Conservation (phyloP, 2,888 invertebrate genomes). For the Muscina levida region DNA sequence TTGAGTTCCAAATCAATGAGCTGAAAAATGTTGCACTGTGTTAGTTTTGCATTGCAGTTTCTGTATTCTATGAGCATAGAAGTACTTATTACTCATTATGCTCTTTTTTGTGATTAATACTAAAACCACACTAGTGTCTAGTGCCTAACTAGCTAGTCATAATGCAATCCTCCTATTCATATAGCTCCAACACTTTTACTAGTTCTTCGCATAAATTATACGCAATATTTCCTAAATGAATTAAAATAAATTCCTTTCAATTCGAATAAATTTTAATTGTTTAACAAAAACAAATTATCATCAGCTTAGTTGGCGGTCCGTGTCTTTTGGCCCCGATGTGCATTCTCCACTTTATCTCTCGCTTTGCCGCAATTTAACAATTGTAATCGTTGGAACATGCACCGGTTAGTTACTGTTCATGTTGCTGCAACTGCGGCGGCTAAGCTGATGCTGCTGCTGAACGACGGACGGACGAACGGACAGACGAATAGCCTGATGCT, state of each 20-base stretch:
- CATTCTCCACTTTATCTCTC: constrained; percentile 12
- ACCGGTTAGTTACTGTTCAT: constrained; percentile 9
- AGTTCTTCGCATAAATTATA: constrained; percentile 17
- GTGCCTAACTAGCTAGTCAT: too few species aligned
- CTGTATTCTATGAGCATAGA: too few species aligned
- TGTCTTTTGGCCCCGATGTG: neutral
- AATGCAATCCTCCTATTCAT: too few species aligned
- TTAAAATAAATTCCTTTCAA: constrained; percentile 54
- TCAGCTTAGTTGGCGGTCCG: constrained; percentile 61
- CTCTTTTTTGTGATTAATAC: too few species aligned
- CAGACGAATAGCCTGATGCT: too few species aligned
- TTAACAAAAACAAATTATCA: constrained; percentile 53
- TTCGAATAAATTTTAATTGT: constrained; percentile 57
- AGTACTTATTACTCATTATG: too few species aligned
- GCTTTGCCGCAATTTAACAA: constrained; percentile 19
- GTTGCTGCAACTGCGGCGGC: neutral
- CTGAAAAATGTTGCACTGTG: too few species aligned
- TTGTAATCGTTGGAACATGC: constrained; percentile 35
- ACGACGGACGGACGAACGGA: too few species aligned
- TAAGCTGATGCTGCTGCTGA: constrained; percentile 35
- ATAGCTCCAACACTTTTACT: neutral
- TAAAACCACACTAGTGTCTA: too few species aligned
- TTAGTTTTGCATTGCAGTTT: too few species aligned
- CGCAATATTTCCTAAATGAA: constrained; percentile 55
- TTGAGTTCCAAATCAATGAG: too few species aligned